Base-by-base conservation (phyloP, 2,113 vertebrate genomes). In the Calyptommatus sinebrachiatus region DNA sequence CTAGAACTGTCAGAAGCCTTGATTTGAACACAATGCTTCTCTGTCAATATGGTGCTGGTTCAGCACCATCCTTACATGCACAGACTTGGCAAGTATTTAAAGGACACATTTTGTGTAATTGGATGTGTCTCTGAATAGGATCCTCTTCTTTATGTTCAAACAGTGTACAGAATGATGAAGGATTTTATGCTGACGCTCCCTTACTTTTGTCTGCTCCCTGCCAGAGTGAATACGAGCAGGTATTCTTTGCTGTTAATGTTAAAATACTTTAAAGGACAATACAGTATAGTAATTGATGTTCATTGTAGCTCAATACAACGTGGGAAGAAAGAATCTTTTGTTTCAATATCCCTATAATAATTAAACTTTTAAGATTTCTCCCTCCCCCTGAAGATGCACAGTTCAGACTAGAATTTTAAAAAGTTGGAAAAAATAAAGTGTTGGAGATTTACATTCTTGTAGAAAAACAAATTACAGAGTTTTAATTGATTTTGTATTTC, bases 71-170 rank as follows among this genome's bases (percentile, higher is more conserved):
- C 86, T 85, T 89, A 76, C 88, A 90, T 87, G 84, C 81, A 28
- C 80, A 72, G 48, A 50, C 87, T 89, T 93, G 90, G 89, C 93
- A 93, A 90, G 90, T 88, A 92, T 88, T 79, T 92, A 87, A 94
- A 94, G 90, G 88, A 86, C 80, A 81, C 66, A 1, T 91, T 90
- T 92, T 88, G 81, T 92, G 87, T 92, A 87, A 87, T 93, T 88
- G 80, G 84, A 79, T 87, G 81, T 86, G 77, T 78, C 88, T 87
- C 87, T 90, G 89, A 89, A 91, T 90, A 90, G 85, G 84, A 87
- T 85, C 77, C 76, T 86, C 85, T 90, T 63, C 86, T 86, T 92
- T 90, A 85, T 90, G 86, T 85, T 91, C 53, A 85, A 89, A 91
- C 82, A 83, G 87, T 89, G 77, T 86, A 57, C 69, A 82, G 72